These are phyloP conservation scores for Carassius auratus DNA, from an alignment of 2,113 vertebrate species.

Conservation along the genomic window DNA sequence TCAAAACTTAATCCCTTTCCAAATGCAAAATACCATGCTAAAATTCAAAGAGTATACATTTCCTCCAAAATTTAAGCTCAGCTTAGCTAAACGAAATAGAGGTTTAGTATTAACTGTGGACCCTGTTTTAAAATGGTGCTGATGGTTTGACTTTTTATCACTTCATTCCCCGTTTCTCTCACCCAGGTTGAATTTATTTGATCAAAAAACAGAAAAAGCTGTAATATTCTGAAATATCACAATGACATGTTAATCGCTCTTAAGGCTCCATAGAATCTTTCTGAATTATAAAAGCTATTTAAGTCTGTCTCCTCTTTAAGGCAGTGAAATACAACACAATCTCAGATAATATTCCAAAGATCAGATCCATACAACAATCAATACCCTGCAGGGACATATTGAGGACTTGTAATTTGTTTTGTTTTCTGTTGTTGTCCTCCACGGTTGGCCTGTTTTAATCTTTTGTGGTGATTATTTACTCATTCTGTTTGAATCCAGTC, in stretches of 20 bases:
- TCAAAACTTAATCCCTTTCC: no score
- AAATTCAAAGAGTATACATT: no score
- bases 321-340: not conserved
- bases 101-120: no score
- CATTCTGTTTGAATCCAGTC: conserved; percentile 17
- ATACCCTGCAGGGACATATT: not conserved
- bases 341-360: conserved; percentile 11
- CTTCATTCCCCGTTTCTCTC: no score
- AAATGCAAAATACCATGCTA: no score
- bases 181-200: no score
- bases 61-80: no score
- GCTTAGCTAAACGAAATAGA: no score
- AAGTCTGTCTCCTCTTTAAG: not conserved
- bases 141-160: no score
- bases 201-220: not conserved
- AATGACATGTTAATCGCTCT: no score
- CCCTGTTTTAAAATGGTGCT: no score
- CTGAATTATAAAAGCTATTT: not conserved
- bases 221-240: not conserved
- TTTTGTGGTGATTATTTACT: conserved; percentile 31
- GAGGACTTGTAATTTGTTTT: conserved; percentile 37
- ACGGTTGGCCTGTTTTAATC: conserved; percentile 36
- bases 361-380: conserved; percentile 11
- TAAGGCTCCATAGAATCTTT: no score
- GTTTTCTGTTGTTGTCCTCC: conserved; percentile 26